Evolutionary conservation across 2,113 vertebrate genomes (phyloP).

Genomic region (Holacanthus passer): DNA sequence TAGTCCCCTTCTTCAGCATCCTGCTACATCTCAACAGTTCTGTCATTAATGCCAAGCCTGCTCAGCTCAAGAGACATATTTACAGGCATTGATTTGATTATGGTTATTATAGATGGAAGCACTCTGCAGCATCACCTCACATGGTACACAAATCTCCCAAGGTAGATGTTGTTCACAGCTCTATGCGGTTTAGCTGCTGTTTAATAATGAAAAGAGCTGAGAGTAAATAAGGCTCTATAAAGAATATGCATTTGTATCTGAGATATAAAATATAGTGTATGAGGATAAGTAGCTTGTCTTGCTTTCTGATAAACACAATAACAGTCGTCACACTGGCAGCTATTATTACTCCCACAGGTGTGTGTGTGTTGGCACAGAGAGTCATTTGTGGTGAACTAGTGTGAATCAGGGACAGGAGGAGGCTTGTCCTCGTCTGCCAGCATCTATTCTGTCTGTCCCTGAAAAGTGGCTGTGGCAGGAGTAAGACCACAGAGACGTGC

Average conservation of each 20-base stretch:
- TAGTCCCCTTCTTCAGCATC: constrained; percentile 39
- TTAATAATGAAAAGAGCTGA: constrained; percentile 23
- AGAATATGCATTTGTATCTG: constrained; percentile 39
- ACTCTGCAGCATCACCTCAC: constrained; percentile 34
- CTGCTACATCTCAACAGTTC: constrained; percentile 53
- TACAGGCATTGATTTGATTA: constrained; percentile 67
- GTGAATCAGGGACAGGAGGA: constrained; percentile 37
- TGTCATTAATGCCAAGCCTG: constrained; percentile 51
- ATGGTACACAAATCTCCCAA: constrained; percentile 39
- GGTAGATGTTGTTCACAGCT: constrained; percentile 8
- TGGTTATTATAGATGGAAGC: constrained; percentile 60
- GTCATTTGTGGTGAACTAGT: constrained; percentile 13
- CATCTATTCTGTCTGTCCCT: constrained; percentile 44
- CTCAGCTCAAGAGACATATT: constrained; percentile 56
- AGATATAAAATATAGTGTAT: constrained; percentile 11
- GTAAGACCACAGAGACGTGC: constrained; percentile 53
- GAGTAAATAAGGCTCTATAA: constrained; percentile 19
- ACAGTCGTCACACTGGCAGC: constrained; percentile 32
- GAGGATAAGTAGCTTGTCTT: constrained; percentile 15
- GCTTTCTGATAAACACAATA: constrained; percentile 37
- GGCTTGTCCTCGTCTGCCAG: constrained; percentile 53
- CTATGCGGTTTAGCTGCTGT: constrained; percentile 7
- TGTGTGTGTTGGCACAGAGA: constrained; percentile 71
- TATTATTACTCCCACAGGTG: constrained; percentile 59
- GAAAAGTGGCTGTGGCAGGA: constrained; percentile 62